Evolutionary conservation across 1,140 invertebrate genomes (phyloP).

Genomic region (Lasioglossum albipes): DNA sequence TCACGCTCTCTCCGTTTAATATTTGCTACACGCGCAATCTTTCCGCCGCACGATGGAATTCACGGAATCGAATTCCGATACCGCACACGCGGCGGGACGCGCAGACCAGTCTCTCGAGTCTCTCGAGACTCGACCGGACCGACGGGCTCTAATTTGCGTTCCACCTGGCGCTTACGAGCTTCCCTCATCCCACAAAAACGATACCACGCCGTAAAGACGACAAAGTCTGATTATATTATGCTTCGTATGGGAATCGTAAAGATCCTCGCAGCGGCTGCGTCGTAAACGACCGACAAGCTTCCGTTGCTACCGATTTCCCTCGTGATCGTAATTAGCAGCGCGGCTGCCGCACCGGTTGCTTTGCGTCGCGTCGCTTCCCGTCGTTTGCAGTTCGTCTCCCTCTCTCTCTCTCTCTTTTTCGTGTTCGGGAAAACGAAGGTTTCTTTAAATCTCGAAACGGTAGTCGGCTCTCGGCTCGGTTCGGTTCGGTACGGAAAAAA

Average conservation of each 20-base stretch:
- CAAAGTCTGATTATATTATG: constrained; percentile 62
- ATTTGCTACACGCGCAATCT: background rate
- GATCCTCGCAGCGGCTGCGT: background rate
- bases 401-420: too few relatives aligned
- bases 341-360: background rate
- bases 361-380: too few relatives aligned
- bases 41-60: constrained; percentile 15
- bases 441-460: background rate
- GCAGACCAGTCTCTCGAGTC: too few relatives aligned
- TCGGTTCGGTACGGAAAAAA: constrained; percentile 14
- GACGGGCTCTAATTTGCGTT: constrained; percentile 50
- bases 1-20: background rate
- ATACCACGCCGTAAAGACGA: constrained; percentile 60
- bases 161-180: constrained; percentile 51
- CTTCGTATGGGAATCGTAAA: constrained; percentile 61
- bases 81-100: background rate
- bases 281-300: constrained; percentile 31
- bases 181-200: constrained; percentile 45
- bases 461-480: background rate
- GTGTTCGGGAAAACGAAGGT: background rate
- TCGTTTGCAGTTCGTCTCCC: too few relatives aligned
- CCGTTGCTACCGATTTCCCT: background rate
- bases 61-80: constrained; percentile 13
- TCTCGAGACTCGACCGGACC: background rate
- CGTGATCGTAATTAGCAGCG: background rate